phyloP scores from a whole-genome alignment of 2,888 invertebrate genomes.

The Noctua comes region DNA sequence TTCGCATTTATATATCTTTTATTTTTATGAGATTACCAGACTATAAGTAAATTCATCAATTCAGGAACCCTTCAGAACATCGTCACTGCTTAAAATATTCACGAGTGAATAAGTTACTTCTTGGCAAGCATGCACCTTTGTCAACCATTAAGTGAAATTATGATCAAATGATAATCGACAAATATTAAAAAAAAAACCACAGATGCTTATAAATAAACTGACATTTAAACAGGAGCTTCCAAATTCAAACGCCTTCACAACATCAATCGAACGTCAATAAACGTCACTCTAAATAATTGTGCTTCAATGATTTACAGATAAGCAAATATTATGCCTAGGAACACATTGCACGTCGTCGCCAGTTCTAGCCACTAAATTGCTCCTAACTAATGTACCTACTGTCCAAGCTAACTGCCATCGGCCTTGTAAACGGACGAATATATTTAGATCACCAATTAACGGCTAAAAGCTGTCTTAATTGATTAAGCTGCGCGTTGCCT shows the following conservation, averaged over 20 bases:
- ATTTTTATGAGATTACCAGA: neutral
- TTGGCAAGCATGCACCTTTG: neutral
- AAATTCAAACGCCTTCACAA: constrained; percentile 3
- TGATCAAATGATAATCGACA: neutral
- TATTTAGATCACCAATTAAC: constrained; percentile 63
- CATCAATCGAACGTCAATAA: constrained; percentile 26
- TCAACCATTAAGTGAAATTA: neutral
- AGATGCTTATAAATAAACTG: neutral
- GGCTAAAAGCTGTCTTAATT: constrained; percentile 63
- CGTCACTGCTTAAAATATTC: neutral
- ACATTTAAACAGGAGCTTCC: constrained; percentile 2
- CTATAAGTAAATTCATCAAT: neutral
- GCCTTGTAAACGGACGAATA: constrained; percentile 47
- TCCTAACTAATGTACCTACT: constrained; percentile 72
- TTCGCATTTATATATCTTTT: neutral
- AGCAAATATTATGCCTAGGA: constrained; percentile 66
- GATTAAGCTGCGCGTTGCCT: constrained; percentile 61
- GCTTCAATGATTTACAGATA: constrained; percentile 74
- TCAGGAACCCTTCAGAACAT: neutral
- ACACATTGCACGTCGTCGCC: constrained; percentile 76
- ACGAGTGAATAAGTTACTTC: neutral
- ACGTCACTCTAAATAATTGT: neutral
- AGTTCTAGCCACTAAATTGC: constrained; percentile 73
- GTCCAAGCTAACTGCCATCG: constrained; percentile 43
- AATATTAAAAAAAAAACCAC: neutral